Conservation (phyloP, 2,888 invertebrate species). For the Napeogenes inachia region DNA sequence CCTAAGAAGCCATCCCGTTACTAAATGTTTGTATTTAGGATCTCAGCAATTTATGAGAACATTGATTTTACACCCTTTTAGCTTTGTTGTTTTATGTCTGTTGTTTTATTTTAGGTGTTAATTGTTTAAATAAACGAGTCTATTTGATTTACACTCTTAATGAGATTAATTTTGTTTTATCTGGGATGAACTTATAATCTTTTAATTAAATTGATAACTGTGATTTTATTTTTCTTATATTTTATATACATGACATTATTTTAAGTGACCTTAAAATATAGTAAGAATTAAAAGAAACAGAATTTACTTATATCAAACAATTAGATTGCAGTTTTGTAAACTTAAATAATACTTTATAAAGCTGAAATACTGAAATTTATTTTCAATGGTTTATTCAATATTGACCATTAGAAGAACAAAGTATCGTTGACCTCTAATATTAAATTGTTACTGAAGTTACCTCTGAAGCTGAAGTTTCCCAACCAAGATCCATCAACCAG, state of each 20-base stretch:
- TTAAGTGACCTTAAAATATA: too few species aligned
- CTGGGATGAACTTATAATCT: background rate
- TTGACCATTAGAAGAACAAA: background rate
- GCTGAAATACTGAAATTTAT: too few species aligned
- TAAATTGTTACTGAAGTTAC: background rate
- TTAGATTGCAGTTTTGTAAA: too few species aligned
- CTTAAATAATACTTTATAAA: too few species aligned
- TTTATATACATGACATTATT: too few species aligned
- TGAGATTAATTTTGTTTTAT: background rate
- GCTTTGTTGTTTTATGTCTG: constrained; percentile 13
- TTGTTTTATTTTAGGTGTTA: constrained; percentile 14
- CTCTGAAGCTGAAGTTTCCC: background rate
- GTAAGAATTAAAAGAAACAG: too few species aligned
- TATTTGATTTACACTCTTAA: constrained; percentile 3
- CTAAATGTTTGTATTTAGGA: constrained; percentile 20
- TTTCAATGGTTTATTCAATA: too few species aligned
- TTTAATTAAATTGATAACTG: too few species aligned
- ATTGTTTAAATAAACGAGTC: constrained; percentile 11
- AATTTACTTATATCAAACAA: too few species aligned
- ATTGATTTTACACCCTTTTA: constrained; percentile 29
- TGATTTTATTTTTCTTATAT: too few species aligned
- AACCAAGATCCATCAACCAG: background rate
- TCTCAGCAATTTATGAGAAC: constrained; percentile 22
- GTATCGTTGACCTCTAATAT: background rate
- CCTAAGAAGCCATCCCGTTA: constrained; percentile 16